Conservation (phyloP, 2,888 invertebrate genomes). For the Drosophila barbarae region DNA sequence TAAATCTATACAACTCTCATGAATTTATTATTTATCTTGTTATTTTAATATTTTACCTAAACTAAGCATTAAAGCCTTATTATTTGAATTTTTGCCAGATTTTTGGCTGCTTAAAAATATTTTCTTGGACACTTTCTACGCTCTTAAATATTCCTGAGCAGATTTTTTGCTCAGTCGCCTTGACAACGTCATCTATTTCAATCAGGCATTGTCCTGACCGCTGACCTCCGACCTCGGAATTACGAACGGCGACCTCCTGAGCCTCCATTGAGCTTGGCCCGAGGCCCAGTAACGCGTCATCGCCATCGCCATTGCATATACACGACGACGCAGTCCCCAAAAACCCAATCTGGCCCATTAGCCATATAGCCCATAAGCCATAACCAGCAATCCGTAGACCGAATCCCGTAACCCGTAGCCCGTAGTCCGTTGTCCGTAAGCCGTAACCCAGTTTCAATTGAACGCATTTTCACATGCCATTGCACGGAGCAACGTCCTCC, state of each 20-base stretch:
- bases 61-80: not conserved
- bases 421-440: conserved; percentile 52
- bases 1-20: not conserved
- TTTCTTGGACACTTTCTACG: too few species aligned
- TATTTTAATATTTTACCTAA: not conserved
- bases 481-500: conserved; percentile 47
- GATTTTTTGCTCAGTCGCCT: not conserved
- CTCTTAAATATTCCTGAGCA: not conserved
- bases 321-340: conserved; percentile 13
- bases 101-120: too few species aligned
- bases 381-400: conserved; percentile 13
- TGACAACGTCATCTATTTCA: conserved; percentile 17
- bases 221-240: conserved; percentile 19
- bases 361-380: conserved; percentile 52
- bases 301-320: conserved; percentile 16
- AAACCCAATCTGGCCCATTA: conserved; percentile 65
- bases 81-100: too few species aligned
- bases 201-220: conserved; percentile 10
- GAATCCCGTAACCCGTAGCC: conserved; percentile 8
- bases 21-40: not conserved
- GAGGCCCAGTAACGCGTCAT: conserved; percentile 10
- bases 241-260: conserved; percentile 3
- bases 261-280: conserved; percentile 1
- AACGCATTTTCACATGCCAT: conserved; percentile 74
- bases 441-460: conserved; percentile 73